Evolutionary conservation across 2,888 invertebrate species (phyloP).

Genomic region (Mayetiola destructor): DNA sequence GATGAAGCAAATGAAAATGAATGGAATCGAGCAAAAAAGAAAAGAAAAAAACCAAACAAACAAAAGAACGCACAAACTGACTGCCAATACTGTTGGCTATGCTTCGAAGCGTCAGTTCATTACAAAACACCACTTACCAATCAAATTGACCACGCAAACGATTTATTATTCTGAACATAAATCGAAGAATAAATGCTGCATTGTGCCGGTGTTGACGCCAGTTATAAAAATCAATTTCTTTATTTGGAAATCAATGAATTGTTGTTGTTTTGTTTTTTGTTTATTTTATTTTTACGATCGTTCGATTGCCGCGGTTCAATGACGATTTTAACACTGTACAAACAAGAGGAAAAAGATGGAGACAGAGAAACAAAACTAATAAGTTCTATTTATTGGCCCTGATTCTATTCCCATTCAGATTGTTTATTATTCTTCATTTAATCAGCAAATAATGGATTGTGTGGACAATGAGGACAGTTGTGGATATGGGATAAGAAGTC

Average conservation of each 20-base stretch:
- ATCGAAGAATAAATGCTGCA: constrained; percentile 3
- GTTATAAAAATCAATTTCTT: constrained; percentile 13
- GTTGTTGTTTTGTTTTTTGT: not conserved
- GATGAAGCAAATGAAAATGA: not conserved
- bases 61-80: not conserved
- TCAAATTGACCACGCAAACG: not conserved
- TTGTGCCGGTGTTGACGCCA: constrained; percentile 10
- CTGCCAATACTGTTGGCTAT: not conserved
- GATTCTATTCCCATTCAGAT: too few species aligned
- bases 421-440: too few species aligned
- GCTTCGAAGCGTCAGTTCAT: not conserved
- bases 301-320: too few species aligned
- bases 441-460: too few species aligned
- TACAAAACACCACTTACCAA: too few species aligned
- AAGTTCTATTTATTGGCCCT: too few species aligned
- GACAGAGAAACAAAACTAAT: too few species aligned
- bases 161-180: constrained; percentile 5
- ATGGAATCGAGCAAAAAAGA: not conserved
- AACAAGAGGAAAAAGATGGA: too few species aligned
- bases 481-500: too few species aligned
- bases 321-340: too few species aligned
- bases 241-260: constrained; percentile 6
- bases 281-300: too few species aligned
- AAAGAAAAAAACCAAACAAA: not conserved
- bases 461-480: too few species aligned